These are phyloP conservation scores for Sardina pilchardus DNA, from an alignment of 2,113 vertebrate species.

Conservation along the genomic window DNA sequence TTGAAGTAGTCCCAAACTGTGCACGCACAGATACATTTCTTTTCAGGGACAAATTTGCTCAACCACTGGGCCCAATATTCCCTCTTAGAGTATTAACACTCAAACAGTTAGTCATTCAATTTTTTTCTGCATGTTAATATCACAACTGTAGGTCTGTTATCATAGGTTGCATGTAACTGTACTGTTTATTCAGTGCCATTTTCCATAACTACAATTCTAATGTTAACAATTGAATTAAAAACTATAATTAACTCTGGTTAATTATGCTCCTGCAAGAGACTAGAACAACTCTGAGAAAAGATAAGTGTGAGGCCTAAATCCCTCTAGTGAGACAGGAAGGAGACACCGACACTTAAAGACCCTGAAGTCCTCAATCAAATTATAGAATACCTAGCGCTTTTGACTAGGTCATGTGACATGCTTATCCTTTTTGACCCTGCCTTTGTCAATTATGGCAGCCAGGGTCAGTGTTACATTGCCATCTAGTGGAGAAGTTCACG, in stretches of 20 bases:
- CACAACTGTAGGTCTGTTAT: not conserved
- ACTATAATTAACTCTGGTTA: not conserved
- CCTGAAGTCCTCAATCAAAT: conserved; percentile 29
- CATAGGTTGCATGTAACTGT: not conserved
- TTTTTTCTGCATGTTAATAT: not conserved
- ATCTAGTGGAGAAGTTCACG: not conserved
- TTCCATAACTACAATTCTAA: no score
- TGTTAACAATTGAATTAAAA: not conserved
- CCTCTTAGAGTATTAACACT: no score
- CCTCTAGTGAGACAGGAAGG: conserved; percentile 11
- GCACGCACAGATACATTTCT: no score
- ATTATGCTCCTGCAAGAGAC: no score
- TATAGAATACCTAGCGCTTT: conserved; percentile 23
- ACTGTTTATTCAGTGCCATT: not conserved
- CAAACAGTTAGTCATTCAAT: no score
- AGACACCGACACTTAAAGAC: not conserved
- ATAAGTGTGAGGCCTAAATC: conserved; percentile 10
- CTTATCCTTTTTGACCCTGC: conserved; percentile 29
- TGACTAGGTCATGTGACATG: conserved; percentile 34
- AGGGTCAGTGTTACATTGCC: not conserved
- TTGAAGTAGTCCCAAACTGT: no score
- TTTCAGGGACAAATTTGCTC: no score
- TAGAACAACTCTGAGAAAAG: not conserved
- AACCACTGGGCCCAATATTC: no score
- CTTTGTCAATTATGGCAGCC: not conserved